Evolutionary conservation across 1,140 invertebrate genomes (phyloP), one percentile per base, ranked within the genome.

Genomic region (Heterodera schachtii): DNA sequence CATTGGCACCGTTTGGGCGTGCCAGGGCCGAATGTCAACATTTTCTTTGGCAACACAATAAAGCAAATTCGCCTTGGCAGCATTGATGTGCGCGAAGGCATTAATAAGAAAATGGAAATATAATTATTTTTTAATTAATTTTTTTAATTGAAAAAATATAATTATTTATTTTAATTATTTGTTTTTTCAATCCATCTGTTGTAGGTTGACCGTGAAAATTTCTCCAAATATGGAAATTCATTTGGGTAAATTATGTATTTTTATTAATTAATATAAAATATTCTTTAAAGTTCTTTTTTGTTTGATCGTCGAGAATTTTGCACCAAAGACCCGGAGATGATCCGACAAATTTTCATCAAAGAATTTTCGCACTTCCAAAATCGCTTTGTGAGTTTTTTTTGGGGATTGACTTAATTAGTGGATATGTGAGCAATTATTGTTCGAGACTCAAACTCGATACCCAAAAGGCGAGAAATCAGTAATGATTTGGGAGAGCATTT

Each of bases 351-450:
- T 73, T 73, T 52, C 21, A 46, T 82, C 80, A 82, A 82, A n/a
- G 64, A 82, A 16, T 82, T 82, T 67, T 21, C 31, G 49, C 64
- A 82, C 67, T 82, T 82, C 41, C 67, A 43, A n/a, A 70, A 82
- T 49, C 31, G 81, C 41, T 74, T 82, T 74, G 81, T 82, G 47
- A 71, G n/a, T n/a, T n/a, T n/a, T 21, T 16, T 74, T 74, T n/a
- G 46, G 46, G 52, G 2, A 66, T 73, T 41, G 52, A 75, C 52
- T 52, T 6, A 43, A 41, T 16, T 41, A 75, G 46, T 41, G 46
- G 46, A 4, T 19, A 64, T 21, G 11, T 66, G 19, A 8, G n/a
- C n/a, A n/a, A n/a, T n/a, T n/a, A n/a, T n/a, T n/a, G n/a, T n/a
- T n/a, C n/a, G n/a, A n/a, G n/a, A n/a, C n/a, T n/a, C n/a, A n/a